A percentile compares a stretch with the other conserved stretches of the same genome.
phyloP scores from a whole-genome alignment of 2,113 vertebrate genomes.

The Nesoenas mayeri region DNA sequence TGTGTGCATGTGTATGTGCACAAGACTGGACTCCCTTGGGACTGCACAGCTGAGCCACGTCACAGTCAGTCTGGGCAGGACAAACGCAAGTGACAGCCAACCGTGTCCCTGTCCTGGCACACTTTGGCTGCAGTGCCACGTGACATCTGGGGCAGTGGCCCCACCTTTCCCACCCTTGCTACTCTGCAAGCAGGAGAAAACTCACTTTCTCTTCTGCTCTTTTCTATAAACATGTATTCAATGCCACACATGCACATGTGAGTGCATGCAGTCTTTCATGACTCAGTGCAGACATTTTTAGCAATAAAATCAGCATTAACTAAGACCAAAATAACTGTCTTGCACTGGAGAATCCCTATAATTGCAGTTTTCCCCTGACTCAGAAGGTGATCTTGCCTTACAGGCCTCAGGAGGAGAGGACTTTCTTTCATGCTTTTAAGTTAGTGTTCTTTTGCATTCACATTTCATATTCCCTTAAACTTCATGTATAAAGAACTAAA shows the following conservation, averaged over 20 bases:
- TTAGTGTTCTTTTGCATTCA: neutral
- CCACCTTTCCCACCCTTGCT: neutral
- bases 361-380: neutral
- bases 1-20: rapidly evolving
- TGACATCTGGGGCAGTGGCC: neutral
- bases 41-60: neutral
- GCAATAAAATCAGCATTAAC: neutral
- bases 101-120: neutral
- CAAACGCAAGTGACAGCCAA: neutral
- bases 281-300: neutral
- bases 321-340: neutral
- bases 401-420: neutral
- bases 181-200: neutral
- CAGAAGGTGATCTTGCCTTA: neutral
- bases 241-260: neutral
- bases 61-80: neutral
- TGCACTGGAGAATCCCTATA: neutral
- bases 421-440: neutral
- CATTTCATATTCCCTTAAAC: neutral
- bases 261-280: neutral
- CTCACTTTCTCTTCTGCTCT: neutral
- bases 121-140: neutral
- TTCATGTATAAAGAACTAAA: neutral
- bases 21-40: rapidly evolving
- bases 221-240: neutral